Base-by-base conservation (phyloP, 2,797 vertebrate genomes). In the Tenualosa thibaudeaui region DNA sequence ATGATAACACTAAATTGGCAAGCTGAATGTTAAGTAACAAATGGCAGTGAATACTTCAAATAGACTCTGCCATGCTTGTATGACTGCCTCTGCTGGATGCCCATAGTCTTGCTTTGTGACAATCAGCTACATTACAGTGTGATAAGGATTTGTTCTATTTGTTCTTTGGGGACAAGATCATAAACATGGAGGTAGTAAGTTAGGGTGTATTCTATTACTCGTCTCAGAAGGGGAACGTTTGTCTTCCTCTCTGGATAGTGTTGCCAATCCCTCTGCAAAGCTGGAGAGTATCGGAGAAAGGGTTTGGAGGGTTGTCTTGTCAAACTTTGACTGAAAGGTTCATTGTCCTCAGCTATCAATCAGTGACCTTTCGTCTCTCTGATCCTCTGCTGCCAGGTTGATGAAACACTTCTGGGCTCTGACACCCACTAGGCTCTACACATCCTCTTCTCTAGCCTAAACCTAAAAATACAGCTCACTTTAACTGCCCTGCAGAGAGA, bases 321-420 rank as follows among this genome's bases (percentile, higher is more conserved):
- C 81, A 78, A 89, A 90, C 90, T 89, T 84, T 86, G 81, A 88
- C 87, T 81, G 89, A 90, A 91, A 88, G 88, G 91, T 93, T 94
- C 87, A 89, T 90, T 91, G 94, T 95, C 94, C 94, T 95, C 95
- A 93, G 94, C 94, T 94, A 94, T 95, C 94, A 95, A 93, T 95
- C 94, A 93, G 91, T 92, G 92, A 91, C 93, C 91, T 94, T 90
- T 91, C 92, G 91, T 93, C 90, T 91, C 89, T 90, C 86, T 81
- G 81, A 78, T 78, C 71, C 71, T 43, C 15, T 78, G 40, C 40
- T 78, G 71, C 71, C 40, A 46, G 40, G 15, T 78, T 78, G 71
- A 46, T 78, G 71, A 78, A 78, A 92, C 92, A 87, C 88, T 90
- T 86, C 84, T 89, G 17, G 40, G 4, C 4, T 3, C 54, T 56